Conservation (phyloP, 2,888 invertebrate genomes). For the Automeris io region DNA sequence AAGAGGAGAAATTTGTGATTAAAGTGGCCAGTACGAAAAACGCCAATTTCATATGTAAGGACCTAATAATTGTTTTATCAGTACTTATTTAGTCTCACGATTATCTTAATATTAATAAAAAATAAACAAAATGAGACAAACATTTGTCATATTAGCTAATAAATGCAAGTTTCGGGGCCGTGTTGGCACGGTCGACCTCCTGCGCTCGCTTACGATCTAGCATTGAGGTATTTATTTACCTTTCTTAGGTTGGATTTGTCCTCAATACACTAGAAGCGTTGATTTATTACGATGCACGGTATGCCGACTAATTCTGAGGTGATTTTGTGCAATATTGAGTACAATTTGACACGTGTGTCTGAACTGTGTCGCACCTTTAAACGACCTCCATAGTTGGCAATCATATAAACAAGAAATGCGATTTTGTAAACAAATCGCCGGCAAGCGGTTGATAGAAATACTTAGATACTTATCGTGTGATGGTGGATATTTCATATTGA, state of each 20-base stretch:
- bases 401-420: background rate
- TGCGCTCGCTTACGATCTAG: slow-evolving; percentile 46
- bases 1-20: too few relatives aligned
- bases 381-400: slow-evolving; percentile 1
- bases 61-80: too few relatives aligned
- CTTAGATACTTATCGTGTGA: background rate
- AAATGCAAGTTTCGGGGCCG: slow-evolving; percentile 64
- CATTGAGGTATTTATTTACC: slow-evolving; percentile 74
- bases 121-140: slow-evolving; percentile 8
- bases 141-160: slow-evolving; percentile 55
- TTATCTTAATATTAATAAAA: background rate
- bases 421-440: background rate
- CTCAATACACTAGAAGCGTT: slow-evolving; percentile 67
- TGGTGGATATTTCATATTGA: too few relatives aligned
- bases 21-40: too few relatives aligned
- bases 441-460: slow-evolving; percentile 1
- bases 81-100: too few relatives aligned
- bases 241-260: slow-evolving; percentile 71
- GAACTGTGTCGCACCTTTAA: slow-evolving; percentile 1
- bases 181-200: slow-evolving; percentile 68
- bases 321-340: slow-evolving; percentile 59
- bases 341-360: slow-evolving; percentile 23
- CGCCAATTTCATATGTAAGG: too few relatives aligned
- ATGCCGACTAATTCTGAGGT: slow-evolving; percentile 57
- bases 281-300: slow-evolving; percentile 66